Conservation (phyloP, 2,113 vertebrate genomes). For the Arenaria interpres region DNA sequence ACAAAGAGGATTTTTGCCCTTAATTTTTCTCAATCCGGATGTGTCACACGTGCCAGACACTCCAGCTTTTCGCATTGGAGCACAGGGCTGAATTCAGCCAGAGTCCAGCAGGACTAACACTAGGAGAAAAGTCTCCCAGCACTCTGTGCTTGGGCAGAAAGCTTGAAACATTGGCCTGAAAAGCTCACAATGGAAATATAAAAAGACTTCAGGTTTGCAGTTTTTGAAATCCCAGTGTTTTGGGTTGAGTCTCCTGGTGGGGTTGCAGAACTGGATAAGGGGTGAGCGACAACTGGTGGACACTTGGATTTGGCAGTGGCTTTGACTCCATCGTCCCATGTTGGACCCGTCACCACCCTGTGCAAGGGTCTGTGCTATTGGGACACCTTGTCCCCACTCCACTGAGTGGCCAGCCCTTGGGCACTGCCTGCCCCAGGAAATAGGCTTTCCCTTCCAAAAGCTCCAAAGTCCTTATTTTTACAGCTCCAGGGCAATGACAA, state of each 20-base stretch:
- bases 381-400: background rate
- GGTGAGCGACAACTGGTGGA: background rate
- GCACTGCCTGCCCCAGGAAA: background rate
- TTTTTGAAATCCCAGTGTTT: background rate
- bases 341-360: background rate
- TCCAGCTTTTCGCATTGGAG: background rate
- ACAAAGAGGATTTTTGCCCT: background rate
- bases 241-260: background rate
- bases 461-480: background rate
- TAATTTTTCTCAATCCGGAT: background rate
- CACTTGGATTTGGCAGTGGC: background rate
- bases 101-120: background rate
- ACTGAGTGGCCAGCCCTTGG: background rate
- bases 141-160: background rate
- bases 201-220: background rate
- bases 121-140: background rate
- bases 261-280: background rate
- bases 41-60: background rate
- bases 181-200: background rate
- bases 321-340: background rate
- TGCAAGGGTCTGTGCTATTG: background rate
- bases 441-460: background rate
- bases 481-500: background rate
- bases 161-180: background rate
- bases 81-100: background rate